These are phyloP conservation scores for Setophaga petechia DNA, from an alignment of 2,113 vertebrate species.

Conservation along the genomic window DNA sequence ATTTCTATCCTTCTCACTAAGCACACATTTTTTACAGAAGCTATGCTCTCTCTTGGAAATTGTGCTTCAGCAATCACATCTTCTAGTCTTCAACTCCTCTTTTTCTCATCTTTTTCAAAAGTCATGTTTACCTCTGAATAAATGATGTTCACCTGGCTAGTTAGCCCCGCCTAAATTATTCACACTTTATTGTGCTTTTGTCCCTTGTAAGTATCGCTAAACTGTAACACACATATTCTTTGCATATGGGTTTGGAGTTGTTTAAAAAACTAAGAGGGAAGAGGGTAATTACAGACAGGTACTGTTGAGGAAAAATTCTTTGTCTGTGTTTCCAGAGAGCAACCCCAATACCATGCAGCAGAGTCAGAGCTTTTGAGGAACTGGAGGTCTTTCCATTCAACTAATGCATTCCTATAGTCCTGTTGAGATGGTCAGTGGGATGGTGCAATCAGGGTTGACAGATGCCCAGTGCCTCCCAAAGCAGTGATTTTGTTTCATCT, in stretches of 20 bases:
- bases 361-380: background rate
- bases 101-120: background rate
- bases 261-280: background rate
- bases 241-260: background rate
- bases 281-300: background rate
- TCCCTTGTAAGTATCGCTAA: background rate
- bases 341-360: rapidly evolving
- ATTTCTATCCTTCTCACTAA: background rate
- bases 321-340: background rate
- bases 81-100: background rate
- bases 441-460: conserved; percentile 34
- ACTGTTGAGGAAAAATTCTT: background rate
- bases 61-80: background rate
- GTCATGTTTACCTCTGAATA: background rate
- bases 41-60: background rate
- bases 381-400: background rate
- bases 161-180: background rate
- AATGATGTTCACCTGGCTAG: background rate
- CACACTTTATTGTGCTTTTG: background rate
- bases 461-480: conserved; percentile 32
- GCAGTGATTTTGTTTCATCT: conserved; percentile 51
- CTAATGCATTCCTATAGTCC: background rate
- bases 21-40: background rate
- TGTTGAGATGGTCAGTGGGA: conserved; percentile 18
- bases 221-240: background rate